A percentile compares a stretch with the other conserved stretches of the same genome.
Conservation (phyloP, 2,113 vertebrate genomes). For the Erinaceus europaeus region DNA sequence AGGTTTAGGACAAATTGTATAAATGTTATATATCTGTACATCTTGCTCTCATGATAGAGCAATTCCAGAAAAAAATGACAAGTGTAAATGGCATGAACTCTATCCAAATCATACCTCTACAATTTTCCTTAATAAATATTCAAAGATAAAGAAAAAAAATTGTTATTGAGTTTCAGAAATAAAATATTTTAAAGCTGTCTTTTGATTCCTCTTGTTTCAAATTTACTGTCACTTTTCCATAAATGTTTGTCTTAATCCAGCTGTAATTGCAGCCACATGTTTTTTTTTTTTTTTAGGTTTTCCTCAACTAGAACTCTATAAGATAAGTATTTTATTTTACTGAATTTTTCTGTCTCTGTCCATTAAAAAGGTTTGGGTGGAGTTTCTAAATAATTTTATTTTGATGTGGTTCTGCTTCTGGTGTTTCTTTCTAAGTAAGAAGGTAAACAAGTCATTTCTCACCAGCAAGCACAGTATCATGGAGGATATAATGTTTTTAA, state of each 20-base stretch:
- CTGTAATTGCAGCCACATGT: no score
- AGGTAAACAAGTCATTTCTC: neutral
- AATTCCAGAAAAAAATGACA: neutral
- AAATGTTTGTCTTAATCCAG: no score
- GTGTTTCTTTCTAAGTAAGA: neutral
- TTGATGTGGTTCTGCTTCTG: neutral
- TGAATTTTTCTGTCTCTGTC: no score
- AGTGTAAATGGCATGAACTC: fast-evolving
- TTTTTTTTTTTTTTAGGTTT: neutral
- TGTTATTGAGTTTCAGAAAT: no score
- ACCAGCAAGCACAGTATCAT: neutral
- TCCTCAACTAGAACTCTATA: neutral
- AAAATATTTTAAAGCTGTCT: no score
- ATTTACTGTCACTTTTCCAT: no score
- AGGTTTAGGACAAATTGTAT: neutral
- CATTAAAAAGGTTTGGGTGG: neutral
- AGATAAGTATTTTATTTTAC: neutral
- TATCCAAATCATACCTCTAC: neutral
- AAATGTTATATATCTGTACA: neutral
- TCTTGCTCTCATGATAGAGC: fast-evolving
- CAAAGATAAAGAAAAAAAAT: no score
- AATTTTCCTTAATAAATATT: no score
- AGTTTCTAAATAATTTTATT: neutral
- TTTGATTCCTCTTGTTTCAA: no score
- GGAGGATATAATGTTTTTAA: neutral